These are phyloP conservation scores for Tuta absoluta DNA, from an alignment of 2,888 invertebrate species.

Conservation along the genomic window DNA sequence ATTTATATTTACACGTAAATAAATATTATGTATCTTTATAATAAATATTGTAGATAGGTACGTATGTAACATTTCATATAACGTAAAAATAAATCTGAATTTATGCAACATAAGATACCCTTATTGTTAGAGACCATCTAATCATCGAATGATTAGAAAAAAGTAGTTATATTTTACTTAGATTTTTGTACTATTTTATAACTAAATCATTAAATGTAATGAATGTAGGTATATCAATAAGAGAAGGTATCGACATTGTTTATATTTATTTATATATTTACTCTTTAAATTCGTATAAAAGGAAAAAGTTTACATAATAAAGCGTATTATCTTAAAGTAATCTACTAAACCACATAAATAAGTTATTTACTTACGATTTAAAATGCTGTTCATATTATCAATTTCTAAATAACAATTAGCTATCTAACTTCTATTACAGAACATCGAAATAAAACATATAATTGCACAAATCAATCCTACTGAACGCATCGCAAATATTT, in stretches of 20 bases:
- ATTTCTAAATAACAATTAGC: not conserved
- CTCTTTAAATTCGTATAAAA: conserved; percentile 51
- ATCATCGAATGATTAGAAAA: not conserved
- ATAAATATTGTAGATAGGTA: not conserved
- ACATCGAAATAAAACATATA: no score
- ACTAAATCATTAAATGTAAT: not conserved
- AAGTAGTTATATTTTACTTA: not conserved
- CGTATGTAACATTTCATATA: not conserved
- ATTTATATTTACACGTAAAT: conserved; percentile 23
- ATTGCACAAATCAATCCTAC: no score
- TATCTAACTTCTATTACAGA: not conserved
- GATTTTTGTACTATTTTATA: not conserved
- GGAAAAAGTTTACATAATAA: conserved; percentile 49
- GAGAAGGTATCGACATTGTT: conserved; percentile 29
- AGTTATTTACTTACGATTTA: conserved; percentile 32
- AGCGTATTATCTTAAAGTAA: conserved; percentile 61
- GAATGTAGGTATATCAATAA: conserved; percentile 27
- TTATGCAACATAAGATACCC: not conserved
- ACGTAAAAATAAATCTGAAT: not conserved
- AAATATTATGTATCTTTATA: not conserved
- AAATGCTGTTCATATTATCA: not conserved
- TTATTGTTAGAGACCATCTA: no score
- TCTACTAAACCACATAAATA: conserved; percentile 34
- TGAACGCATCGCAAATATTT: not conserved
- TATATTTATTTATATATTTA: conserved; percentile 17